Evolutionary conservation across 2,888 invertebrate species (phyloP).

Genomic region (Anoncus sp.): DNA sequence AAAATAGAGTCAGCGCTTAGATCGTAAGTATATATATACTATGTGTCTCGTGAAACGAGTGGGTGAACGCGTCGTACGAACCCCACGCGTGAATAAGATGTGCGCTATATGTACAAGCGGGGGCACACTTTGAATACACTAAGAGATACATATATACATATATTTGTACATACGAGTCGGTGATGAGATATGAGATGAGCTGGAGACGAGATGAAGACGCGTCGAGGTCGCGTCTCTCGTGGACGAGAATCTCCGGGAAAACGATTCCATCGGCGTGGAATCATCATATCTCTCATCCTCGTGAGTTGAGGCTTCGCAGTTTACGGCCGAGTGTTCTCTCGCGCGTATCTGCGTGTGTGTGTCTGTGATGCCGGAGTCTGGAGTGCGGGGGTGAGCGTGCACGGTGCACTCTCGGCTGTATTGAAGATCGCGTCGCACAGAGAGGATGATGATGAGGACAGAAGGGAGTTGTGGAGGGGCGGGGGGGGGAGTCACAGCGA

Average conservation of each 20-base stretch:
- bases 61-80: slow-evolving; percentile 44
- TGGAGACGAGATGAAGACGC: slow-evolving; percentile 65
- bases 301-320: slow-evolving; percentile 16
- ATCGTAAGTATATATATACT: neutral
- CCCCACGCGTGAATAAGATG: slow-evolving; percentile 60
- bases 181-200: slow-evolving; percentile 54
- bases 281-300: slow-evolving; percentile 58
- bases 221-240: slow-evolving; percentile 53
- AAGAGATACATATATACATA: neutral
- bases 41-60: slow-evolving; percentile 47
- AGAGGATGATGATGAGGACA: slow-evolving; percentile 2
- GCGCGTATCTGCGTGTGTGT: neutral
- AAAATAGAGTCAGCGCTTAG: slow-evolving; percentile 41
- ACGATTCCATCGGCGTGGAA: slow-evolving; percentile 69
- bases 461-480: neutral
- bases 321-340: slow-evolving; percentile 39
- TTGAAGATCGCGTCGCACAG: neutral
- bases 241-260: slow-evolving; percentile 51
- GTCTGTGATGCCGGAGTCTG: neutral
- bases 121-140: too few relatives aligned
- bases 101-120: neutral
- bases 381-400: slow-evolving; percentile 45
- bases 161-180: slow-evolving; percentile 15
- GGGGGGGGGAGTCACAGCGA: slow-evolving; percentile 12
- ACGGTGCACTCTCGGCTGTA: slow-evolving; percentile 2